A percentile compares a stretch with the other conserved stretches of the same genome.
phyloP scores from a whole-genome alignment of 2,113 vertebrate genomes.

The Ptilonorhynchus violaceus region DNA sequence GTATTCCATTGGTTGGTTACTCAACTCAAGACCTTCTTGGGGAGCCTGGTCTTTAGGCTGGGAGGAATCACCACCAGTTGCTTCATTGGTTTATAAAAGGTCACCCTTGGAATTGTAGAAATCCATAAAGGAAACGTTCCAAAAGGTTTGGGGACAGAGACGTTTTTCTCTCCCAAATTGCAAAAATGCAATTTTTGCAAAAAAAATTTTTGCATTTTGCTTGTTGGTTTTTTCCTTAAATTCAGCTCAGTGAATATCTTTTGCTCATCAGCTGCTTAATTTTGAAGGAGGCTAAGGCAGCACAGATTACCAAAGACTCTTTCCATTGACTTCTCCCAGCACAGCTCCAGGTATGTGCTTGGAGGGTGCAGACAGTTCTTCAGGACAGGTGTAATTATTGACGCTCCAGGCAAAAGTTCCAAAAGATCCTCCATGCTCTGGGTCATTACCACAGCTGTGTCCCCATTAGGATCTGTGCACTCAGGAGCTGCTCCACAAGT shows the following conservation, averaged over 20 bases:
- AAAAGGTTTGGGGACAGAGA: background rate
- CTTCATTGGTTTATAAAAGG: background rate
- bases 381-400: background rate
- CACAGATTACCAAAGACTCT: background rate
- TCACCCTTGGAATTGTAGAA: background rate
- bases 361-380: background rate
- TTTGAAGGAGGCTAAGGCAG: background rate
- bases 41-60: background rate
- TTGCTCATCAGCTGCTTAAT: background rate
- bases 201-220: background rate
- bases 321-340: background rate
- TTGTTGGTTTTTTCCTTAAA: background rate
- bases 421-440: background rate
- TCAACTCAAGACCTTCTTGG: background rate
- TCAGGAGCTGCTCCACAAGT: background rate
- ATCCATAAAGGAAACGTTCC: background rate
- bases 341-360: background rate
- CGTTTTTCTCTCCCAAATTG: too few species aligned
- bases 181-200: too few species aligned
- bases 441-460: too few species aligned
- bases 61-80: background rate
- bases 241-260: background rate
- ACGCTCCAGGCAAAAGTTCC: background rate
- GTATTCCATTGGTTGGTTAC: background rate
- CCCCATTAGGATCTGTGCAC: accelerated